Percentiles rank a stretch among this genome's conserved stretches.
Evolutionary conservation across 2,797 vertebrate species (phyloP).

Genomic region (Gila robusta): DNA sequence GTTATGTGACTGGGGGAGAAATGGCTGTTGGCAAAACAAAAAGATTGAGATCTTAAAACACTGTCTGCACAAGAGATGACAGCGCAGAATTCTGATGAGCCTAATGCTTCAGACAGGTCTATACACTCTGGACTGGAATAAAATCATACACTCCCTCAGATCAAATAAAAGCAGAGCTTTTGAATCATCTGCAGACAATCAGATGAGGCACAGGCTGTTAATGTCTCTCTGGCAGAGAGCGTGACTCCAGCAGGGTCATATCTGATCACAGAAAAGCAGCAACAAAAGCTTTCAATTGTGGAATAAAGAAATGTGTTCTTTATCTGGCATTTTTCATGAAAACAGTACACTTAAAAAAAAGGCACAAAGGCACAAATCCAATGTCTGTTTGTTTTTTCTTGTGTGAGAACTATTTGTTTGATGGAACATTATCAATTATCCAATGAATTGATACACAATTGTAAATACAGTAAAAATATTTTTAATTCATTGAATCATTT

Average conservation of each 20-base stretch:
- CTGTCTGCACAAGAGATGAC: conserved; percentile 24
- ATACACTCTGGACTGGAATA: conserved; percentile 26
- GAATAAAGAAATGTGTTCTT: background rate
- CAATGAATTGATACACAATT: background rate
- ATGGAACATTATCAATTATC: background rate
- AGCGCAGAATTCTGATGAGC: conserved; percentile 24
- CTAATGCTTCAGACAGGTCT: conserved; percentile 28
- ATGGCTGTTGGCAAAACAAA: conserved; percentile 14
- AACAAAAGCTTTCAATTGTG: conserved; percentile 20
- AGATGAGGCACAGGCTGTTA: conserved; percentile 31
- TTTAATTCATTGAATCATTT: background rate
- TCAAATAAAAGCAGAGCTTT: conserved; percentile 32
- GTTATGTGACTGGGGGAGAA: conserved; percentile 1
- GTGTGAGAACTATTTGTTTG: background rate
- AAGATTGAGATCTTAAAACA: conserved; percentile 22
- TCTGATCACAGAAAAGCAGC: conserved; percentile 25
- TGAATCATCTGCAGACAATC: conserved; percentile 44
- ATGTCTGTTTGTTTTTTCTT: background rate
- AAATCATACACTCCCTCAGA: conserved; percentile 26
- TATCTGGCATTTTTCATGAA: conserved; percentile 4
- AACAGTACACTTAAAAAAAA: background rate
- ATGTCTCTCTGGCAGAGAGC: conserved; percentile 26
- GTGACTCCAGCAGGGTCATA: conserved; percentile 21
- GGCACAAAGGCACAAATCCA: background rate
- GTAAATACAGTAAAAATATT: background rate